Percentiles rank a stretch among this genome's conserved stretches.
Evolutionary conservation across 2,113 vertebrate genomes (phyloP).

Genomic region (Aphyosemion australe): DNA sequence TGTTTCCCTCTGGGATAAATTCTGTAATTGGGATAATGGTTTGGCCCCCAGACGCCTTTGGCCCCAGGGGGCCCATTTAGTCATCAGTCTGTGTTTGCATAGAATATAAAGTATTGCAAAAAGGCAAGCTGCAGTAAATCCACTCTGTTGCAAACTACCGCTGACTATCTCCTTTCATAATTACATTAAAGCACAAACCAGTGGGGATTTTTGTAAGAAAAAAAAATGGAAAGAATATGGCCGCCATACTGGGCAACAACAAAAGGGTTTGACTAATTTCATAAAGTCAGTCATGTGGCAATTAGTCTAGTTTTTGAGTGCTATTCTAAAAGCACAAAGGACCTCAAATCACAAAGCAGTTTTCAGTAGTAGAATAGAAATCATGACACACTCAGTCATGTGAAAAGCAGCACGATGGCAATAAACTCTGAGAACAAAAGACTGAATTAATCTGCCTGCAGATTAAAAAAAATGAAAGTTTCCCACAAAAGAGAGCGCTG

Average conservation of each 20-base stretch:
- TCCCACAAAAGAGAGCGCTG: constrained; percentile 49
- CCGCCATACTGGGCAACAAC: constrained; percentile 26
- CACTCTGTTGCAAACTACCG: neutral
- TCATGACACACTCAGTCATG: constrained; percentile 50
- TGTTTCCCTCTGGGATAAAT: neutral
- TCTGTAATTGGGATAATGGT: neutral
- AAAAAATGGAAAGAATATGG: constrained; percentile 15
- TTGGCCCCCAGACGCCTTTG: neutral
- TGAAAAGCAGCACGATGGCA: constrained; percentile 53
- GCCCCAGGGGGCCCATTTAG: neutral
- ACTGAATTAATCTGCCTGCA: constrained; percentile 52
- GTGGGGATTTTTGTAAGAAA: constrained; percentile 9
- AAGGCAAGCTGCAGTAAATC: constrained; percentile 2
- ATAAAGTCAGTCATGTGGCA: constrained; percentile 60
- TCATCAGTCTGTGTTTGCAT: neutral
- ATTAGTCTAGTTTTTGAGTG: constrained; percentile 55
- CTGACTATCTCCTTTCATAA: constrained; percentile 5
- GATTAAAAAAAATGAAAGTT: constrained; percentile 46
- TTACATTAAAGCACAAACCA: constrained; percentile 9
- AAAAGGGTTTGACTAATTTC: constrained; percentile 43
- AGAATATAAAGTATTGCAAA: constrained; percentile 1
- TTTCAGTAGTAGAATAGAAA: constrained; percentile 56
- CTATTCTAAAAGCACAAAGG: constrained; percentile 61
- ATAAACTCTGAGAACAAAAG: constrained; percentile 61
- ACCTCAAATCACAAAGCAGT: constrained; percentile 59